Evolutionary conservation across 1,140 invertebrate species (phyloP).

Genomic region (Drosophila elegans): DNA sequence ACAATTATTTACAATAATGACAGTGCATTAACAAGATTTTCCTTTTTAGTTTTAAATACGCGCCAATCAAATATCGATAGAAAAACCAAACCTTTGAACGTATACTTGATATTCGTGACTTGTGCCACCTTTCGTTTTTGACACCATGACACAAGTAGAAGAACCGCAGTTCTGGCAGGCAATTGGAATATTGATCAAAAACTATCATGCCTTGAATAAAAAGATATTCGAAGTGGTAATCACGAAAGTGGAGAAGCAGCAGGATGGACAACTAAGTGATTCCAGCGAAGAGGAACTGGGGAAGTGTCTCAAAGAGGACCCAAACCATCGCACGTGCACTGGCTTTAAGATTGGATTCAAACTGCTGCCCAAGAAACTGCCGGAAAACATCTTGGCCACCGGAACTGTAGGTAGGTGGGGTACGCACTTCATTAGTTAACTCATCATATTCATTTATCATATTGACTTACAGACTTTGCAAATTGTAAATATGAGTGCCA

Average conservation of each 20-base stretch:
- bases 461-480: slow-evolving; percentile 40
- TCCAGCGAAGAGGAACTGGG: slow-evolving; percentile 51
- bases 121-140: neutral
- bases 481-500: slow-evolving; percentile 51
- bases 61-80: slow-evolving; percentile 8
- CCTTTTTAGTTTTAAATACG: neutral
- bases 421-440: too few species aligned
- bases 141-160: slow-evolving; percentile 44
- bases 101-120: slow-evolving; percentile 1
- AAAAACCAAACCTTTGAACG: too few species aligned
- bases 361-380: slow-evolving; percentile 67
- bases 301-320: slow-evolving; percentile 4
- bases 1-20: too few species aligned
- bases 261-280: slow-evolving; percentile 23
- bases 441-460: too few species aligned
- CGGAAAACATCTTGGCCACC: slow-evolving; percentile 52
- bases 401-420: slow-evolving; percentile 67
- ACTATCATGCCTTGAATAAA: slow-evolving; percentile 78
- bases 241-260: slow-evolving; percentile 43
- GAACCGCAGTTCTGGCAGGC: slow-evolving; percentile 71
- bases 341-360: slow-evolving; percentile 65
- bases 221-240: slow-evolving; percentile 73
- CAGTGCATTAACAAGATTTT: too few species aligned
- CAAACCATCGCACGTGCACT: slow-evolving; percentile 18
- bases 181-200: slow-evolving; percentile 69